Conservation (phyloP, 2,888 invertebrate genomes). For the Microdon myrmicae region DNA sequence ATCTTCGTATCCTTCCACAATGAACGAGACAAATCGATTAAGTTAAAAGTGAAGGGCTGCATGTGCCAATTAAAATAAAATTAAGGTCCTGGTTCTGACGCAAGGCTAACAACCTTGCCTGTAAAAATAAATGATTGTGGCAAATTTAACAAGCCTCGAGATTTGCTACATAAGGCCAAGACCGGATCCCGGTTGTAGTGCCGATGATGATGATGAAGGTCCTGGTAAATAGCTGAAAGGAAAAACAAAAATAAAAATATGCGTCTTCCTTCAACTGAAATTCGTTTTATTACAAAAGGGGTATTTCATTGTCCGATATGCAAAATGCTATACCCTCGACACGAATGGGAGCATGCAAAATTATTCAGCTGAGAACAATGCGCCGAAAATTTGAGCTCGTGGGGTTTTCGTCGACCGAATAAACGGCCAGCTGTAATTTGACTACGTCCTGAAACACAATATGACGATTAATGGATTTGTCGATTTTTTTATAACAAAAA, state of each 20-base stretch:
- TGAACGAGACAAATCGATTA: conserved; percentile 48
- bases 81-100: conserved; percentile 19
- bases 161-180: no score
- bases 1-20: conserved; percentile 3
- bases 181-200: no score
- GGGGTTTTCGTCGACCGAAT: no score
- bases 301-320: conserved; percentile 6
- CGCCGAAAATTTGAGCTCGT: conserved; percentile 17
- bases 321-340: conserved; percentile 11
- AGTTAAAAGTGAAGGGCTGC: conserved; percentile 41
- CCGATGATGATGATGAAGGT: no score
- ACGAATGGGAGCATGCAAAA: conserved; percentile 25
- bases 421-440: no score
- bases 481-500: conserved; percentile 9
- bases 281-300: no score
- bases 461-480: conserved; percentile 1
- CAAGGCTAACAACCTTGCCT: neutral
- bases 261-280: neutral
- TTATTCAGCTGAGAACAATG: conserved; percentile 19
- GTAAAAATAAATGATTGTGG: conserved; percentile 20
- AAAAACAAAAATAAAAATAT: conserved; percentile 12
- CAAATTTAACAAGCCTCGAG: conserved; percentile 16
- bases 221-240: no score
- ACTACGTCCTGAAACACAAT: no score
- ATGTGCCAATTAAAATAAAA: conserved; percentile 25